Base-by-base conservation (phyloP, 2,797 vertebrate genomes). In the Anguilla obscura region DNA sequence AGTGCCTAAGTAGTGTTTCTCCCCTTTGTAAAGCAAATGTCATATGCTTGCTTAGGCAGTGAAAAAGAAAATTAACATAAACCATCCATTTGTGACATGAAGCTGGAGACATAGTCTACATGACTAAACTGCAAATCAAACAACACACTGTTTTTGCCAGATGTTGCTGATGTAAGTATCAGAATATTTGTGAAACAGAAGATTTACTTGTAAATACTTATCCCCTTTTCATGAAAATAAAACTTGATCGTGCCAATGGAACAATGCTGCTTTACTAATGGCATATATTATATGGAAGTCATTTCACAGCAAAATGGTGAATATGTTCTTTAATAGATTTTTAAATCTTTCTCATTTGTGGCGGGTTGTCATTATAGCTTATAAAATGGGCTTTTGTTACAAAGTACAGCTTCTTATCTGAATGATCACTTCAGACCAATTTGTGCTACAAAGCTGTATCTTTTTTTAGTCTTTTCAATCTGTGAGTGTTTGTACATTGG, bases 401-500 rank as follows among this genome's bases (percentile, higher is more conserved):
- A 52, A 52, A 71, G 85, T 88, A 85, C 85, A 89, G 33, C 74
- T 89, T 88, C 80, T 86, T 88, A 80, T 86, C 85, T 86, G 82
- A 88, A 91, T 89, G 50, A 90, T 90, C 85, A 80, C 83, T 90
- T 90, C 85, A 83, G 82, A 91, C 88, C 87, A 91, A 93, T 93
- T 88, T 92, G 91, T 91, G 89, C 83, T 50, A 84, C 88, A 92
- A 93, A 87, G 86, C 69, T 33, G 63, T 86, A 60, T 89, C 80
- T 93, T 90, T 91, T 60, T 91, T 93, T 92, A 93, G 91, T 91
- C 92, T 89, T 87, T 86, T 87, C 89, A 90, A 90, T 89, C 88
- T 91, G 88, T 88, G 88, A 93, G 93, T 91, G 92, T 92, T 90
- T 90, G 80, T 92, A 90, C 90, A 92, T 93, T 92, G 91, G 85